Conservation (phyloP, 2,797 vertebrate species). For the Alosa sapidissima region DNA sequence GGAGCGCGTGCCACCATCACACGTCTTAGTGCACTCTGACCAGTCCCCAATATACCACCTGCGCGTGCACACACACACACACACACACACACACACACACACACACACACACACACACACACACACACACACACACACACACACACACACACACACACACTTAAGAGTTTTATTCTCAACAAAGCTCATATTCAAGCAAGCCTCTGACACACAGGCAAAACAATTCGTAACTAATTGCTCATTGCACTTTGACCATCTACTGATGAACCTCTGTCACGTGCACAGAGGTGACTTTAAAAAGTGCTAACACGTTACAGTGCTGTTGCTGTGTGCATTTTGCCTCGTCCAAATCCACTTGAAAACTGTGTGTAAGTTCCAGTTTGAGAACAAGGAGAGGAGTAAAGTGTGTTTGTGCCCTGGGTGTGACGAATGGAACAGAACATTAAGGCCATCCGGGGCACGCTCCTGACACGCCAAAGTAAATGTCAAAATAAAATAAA, state of each 20-base stretch:
- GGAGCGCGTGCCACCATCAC: constrained; percentile 87
- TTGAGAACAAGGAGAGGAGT: neutral
- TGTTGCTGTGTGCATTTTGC: neutral
- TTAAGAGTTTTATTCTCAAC: neutral
- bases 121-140: constrained; percentile 54
- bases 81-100: constrained; percentile 60
- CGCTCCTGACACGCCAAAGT: neutral
- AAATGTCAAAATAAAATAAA: constrained; percentile 22
- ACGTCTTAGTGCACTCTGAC: constrained; percentile 94
- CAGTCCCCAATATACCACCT: constrained; percentile 99
- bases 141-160: constrained; percentile 59
- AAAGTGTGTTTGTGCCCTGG: constrained; percentile 17
- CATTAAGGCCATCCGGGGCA: constrained; percentile 8
- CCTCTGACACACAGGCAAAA: constrained; percentile 55
- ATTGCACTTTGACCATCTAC: neutral
- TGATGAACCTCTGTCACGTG: neutral
- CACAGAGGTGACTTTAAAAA: neutral
- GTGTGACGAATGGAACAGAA: constrained; percentile 22
- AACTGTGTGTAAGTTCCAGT: neutral
- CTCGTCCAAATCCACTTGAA: neutral
- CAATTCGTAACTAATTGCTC: constrained; percentile 10
- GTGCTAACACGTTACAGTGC: neutral
- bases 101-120: constrained; percentile 49
- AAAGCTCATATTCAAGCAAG: constrained; percentile 31
- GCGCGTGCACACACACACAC: constrained; percentile 38